These are phyloP conservation scores for Epicauta chinensis DNA, from an alignment of 1,140 invertebrate genomes.

Conservation along the genomic window DNA sequence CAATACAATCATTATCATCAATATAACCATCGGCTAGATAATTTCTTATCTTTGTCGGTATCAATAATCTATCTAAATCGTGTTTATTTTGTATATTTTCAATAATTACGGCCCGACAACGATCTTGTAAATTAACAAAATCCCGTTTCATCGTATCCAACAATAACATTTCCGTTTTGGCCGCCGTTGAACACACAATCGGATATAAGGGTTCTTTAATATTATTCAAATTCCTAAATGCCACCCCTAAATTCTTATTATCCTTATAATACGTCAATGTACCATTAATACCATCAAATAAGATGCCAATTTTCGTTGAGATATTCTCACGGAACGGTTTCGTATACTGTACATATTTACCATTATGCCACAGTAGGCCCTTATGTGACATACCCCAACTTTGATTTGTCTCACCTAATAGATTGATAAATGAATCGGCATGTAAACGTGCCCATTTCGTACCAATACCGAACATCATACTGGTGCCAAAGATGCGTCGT, in stretches of 20 bases:
- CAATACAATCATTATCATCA: neutral
- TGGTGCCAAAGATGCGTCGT: slow-evolving; percentile 65
- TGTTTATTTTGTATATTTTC: slow-evolving; percentile 40
- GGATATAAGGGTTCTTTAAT: slow-evolving; percentile 61
- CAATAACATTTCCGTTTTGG: slow-evolving; percentile 64
- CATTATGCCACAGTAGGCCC: slow-evolving; percentile 64
- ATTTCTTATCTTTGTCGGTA: slow-evolving; percentile 45
- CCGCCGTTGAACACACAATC: slow-evolving; percentile 65
- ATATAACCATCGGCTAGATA: slow-evolving; percentile 44
- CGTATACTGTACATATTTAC: slow-evolving; percentile 54
- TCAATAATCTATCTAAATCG: slow-evolving; percentile 45
- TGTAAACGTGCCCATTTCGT: slow-evolving; percentile 58
- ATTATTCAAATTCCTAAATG: slow-evolving; percentile 50
- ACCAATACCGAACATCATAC: slow-evolving; percentile 72
- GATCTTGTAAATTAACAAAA: slow-evolving; percentile 62
- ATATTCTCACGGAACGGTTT: slow-evolving; percentile 65
- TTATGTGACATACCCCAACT: slow-evolving; percentile 72
- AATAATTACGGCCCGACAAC: slow-evolving; percentile 51
- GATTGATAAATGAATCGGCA: slow-evolving; percentile 59
- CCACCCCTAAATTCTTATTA: slow-evolving; percentile 55
- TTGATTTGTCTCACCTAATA: slow-evolving; percentile 63
- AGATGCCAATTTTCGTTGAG: slow-evolving; percentile 56
- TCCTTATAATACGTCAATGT: slow-evolving; percentile 71
- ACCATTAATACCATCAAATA: slow-evolving; percentile 63
- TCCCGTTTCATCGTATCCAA: slow-evolving; percentile 51